A percentile compares a stretch with the other conserved stretches of the same genome.
These are phyloP conservation scores for Conomelus anceps DNA, from an alignment of 2,888 invertebrate species.

Conservation along the genomic window DNA sequence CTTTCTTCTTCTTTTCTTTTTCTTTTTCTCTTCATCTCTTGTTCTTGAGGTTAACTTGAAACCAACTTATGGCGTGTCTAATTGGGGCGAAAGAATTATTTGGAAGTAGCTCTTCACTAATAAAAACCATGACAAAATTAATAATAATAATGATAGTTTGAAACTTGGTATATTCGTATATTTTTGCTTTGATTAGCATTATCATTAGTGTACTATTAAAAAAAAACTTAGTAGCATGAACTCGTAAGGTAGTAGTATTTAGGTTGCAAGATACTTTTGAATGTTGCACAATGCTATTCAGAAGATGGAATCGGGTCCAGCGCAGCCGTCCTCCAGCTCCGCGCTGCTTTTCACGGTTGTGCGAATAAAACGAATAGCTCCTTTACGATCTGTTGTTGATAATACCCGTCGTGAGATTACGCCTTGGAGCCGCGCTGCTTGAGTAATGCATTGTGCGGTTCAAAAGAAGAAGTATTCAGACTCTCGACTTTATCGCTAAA, in stretches of 20 bases:
- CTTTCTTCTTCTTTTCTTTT: no score
- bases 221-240: neutral
- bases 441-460: neutral
- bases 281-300: neutral
- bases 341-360: neutral
- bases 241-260: neutral
- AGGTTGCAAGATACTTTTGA: neutral
- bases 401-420: neutral
- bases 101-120: no score
- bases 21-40: no score
- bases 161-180: no score
- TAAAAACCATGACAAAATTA: no score
- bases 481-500: neutral
- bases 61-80: no score
- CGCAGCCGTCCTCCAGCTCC: neutral
- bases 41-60: no score
- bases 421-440: neutral
- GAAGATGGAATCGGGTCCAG: neutral
- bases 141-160: no score
- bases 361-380: neutral
- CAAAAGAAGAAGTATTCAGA: neutral
- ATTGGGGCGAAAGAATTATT: no score
- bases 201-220: neutral
- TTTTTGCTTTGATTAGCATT: no score
- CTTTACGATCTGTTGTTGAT: neutral